Evolutionary conservation across 1,140 invertebrate species (phyloP), one percentile per base, ranked within the genome.

Genomic region (Drosophila cardini): DNA sequence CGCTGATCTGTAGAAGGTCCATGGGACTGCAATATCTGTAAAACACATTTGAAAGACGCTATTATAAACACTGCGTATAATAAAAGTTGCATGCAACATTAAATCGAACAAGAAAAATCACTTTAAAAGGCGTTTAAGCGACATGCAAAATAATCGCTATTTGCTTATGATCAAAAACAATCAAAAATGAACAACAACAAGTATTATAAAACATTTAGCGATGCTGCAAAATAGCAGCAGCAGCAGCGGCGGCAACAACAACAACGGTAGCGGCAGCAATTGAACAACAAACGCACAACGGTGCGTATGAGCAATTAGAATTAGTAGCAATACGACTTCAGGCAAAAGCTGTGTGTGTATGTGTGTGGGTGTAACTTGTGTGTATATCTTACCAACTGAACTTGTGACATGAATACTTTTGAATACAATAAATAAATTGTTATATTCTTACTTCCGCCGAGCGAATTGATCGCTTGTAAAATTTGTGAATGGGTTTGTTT

Each of bases 1-100:
- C 79, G 77, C 71, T 75, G 84, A 72, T 91, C 90, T 40, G 80
- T 91, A 91, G 70, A 73, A 58, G 75, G 81, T 68, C 90, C 90
- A 91, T 65, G 90, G 90, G 90, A 91, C 71, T 77, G 90, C 87
- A 85, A 77, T 40, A 79, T 76, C 90, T 91, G 78, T 62, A 90
- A 91, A 5, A 63, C 18, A 77, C 18, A 69, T 45, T 58, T 8
- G n/a, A 26, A 1, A 42, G 5, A 4, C 16, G n/a, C 5, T 2
- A 9, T 52, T 50, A 40, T 30, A 34, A 60, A 16, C 52, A 58
- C 48, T 40, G n/a, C 10, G 13, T 5, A 2, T n/a, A 48, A 13
- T 7, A 13, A 16, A 4, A 6, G 15, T 15, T 34, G 42, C 55
- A 53, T 71, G 63, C 68, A 34, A 36, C 7, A 56, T 26, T 2